Percentiles rank a stretch among this genome's conserved stretches.
phyloP scores from a whole-genome alignment of 2,888 invertebrate species.

The Drosophila demipolita region DNA sequence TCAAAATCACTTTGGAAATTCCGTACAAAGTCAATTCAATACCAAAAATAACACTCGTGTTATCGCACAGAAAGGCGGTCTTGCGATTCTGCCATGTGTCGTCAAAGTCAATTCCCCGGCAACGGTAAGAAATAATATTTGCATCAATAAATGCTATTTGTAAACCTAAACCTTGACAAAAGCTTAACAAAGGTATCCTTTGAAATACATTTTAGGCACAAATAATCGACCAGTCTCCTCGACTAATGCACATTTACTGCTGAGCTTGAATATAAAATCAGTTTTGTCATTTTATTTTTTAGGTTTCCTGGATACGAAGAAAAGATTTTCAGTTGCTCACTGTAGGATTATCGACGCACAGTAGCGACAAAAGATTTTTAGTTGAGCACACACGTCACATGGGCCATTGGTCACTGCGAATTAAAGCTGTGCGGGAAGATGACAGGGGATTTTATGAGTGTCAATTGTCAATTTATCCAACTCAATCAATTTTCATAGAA shows the following conservation, averaged over 20 bases:
- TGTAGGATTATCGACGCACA: slow-evolving; percentile 88
- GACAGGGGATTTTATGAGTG: slow-evolving; percentile 87
- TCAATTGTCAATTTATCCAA: slow-evolving; percentile 89
- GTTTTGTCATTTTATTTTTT: background rate
- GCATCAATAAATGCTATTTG: background rate
- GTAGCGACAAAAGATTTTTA: slow-evolving; percentile 88
- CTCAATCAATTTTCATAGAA: slow-evolving; percentile 88
- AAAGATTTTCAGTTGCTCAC: slow-evolving; percentile 89
- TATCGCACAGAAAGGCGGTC: slow-evolving; percentile 84
- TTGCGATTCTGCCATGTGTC: slow-evolving; percentile 84
- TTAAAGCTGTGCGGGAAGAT: slow-evolving; percentile 85
- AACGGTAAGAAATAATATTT: slow-evolving; percentile 78
- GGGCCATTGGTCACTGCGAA: slow-evolving; percentile 87
- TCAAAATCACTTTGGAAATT: slow-evolving; percentile 83
- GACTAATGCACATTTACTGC: background rate
- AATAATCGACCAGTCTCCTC: background rate
- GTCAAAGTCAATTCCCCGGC: slow-evolving; percentile 85
- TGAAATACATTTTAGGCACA: background rate
- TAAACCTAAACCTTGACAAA: background rate
- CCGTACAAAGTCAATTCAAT: slow-evolving; percentile 82
- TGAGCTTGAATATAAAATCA: background rate
- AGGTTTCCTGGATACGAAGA: slow-evolving; percentile 89
- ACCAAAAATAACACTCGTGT: slow-evolving; percentile 85
- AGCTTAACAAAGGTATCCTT: background rate
- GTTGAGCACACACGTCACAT: slow-evolving; percentile 88